These are phyloP conservation scores for Aporophyla nigra DNA, from an alignment of 2,888 invertebrate species.

Conservation along the genomic window DNA sequence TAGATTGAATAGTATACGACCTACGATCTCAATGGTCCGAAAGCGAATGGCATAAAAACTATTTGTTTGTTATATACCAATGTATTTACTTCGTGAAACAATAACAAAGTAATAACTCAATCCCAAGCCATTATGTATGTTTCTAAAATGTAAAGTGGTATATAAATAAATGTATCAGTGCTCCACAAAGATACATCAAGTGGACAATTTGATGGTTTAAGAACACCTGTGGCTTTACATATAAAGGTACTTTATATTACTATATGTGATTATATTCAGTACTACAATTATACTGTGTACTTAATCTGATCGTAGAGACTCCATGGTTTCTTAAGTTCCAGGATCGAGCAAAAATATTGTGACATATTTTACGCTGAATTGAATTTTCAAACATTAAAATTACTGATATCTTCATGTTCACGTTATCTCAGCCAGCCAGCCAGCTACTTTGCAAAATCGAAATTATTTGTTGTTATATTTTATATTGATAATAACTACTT, in stretches of 20 bases:
- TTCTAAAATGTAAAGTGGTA: slow-evolving; percentile 48
- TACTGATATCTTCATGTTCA: not conserved
- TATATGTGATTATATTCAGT: slow-evolving; percentile 53
- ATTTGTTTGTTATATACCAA: slow-evolving; percentile 31
- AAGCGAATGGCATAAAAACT: slow-evolving; percentile 24
- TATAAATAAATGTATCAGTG: slow-evolving; percentile 52
- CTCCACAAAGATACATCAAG: slow-evolving; percentile 39
- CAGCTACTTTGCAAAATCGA: not conserved
- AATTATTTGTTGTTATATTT: slow-evolving; percentile 36
- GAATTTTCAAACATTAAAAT: not conserved
- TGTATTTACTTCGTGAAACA: slow-evolving; percentile 35
- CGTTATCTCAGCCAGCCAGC: not conserved
- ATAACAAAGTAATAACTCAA: slow-evolving; percentile 49
- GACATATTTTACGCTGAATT: not conserved
- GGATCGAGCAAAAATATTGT: not conserved
- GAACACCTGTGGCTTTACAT: slow-evolving; percentile 60
- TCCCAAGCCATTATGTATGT: slow-evolving; percentile 18
- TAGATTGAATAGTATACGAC: slow-evolving; percentile 42
- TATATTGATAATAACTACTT: slow-evolving; percentile 19
- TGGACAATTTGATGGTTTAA: slow-evolving; percentile 26
- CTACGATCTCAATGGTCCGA: slow-evolving; percentile 9
- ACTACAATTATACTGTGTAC: slow-evolving; percentile 50
- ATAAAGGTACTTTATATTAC: slow-evolving; percentile 49
- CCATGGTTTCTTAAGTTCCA: slow-evolving; percentile 33
- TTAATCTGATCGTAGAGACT: slow-evolving; percentile 40